Conservation (phyloP, 2,888 invertebrate species). For the Cephus pygmeus region DNA sequence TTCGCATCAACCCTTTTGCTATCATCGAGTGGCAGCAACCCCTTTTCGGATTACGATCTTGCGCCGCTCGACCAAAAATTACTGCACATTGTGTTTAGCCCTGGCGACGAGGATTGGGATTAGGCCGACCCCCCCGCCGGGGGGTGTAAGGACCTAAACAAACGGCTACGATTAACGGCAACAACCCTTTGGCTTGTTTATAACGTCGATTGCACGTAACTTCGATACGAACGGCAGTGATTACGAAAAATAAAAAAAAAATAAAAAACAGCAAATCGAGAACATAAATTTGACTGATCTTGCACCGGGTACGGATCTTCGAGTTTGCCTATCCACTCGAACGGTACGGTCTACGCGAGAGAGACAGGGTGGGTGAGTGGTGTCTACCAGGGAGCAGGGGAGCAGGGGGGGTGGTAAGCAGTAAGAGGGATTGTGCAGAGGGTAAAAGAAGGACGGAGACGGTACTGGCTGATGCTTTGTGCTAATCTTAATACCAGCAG, state of each 20-base stretch:
- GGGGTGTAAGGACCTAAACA: not conserved
- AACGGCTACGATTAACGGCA: not conserved
- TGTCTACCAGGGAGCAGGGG: constrained; percentile 20
- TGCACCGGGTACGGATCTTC: not conserved
- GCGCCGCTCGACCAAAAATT: constrained; percentile 14
- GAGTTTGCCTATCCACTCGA: not conserved
- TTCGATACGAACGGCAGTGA: not conserved
- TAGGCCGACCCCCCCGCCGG: not conserved
- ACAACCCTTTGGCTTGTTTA: not conserved
- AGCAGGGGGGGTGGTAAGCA: constrained; percentile 23
- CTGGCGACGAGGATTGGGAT: not conserved
- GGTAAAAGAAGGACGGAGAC: constrained; percentile 20
- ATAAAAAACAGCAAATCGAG: no score
- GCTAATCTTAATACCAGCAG: constrained; percentile 57
- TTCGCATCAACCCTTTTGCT: constrained; percentile 26
- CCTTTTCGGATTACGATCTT: constrained; percentile 27
- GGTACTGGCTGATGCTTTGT: constrained; percentile 48
- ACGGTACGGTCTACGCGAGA: not conserved
- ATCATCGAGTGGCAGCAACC: constrained; percentile 30
- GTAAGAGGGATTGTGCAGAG: constrained; percentile 5
- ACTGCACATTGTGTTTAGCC: constrained; percentile 5
- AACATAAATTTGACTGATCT: not conserved
- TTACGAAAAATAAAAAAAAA: not conserved
- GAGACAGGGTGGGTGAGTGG: not conserved
- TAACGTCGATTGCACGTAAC: not conserved